Base-by-base conservation (phyloP, 64 coral and sea anemone species). In the Actinia tenebrosa region DNA sequence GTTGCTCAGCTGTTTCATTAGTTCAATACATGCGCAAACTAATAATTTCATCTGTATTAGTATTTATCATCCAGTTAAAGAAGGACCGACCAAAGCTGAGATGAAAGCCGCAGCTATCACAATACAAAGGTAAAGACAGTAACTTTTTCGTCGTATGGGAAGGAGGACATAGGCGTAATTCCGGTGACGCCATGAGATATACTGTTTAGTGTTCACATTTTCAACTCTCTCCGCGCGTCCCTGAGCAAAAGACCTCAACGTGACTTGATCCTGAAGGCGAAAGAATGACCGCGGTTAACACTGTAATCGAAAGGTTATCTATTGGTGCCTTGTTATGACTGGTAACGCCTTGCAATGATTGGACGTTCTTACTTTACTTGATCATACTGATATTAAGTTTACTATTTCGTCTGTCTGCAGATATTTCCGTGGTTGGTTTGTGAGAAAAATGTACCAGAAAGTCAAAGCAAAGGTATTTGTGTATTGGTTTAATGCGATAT, bases 341-440 rank as follows among this genome's bases (percentile, higher is more conserved):
- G n/a, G n/a, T n/a, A n/a, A n/a, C n/a, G 30, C 30, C 30, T 37
- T 37, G 30, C 1, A 37, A 37, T 37, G 30, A 37, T 37, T 3
- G 47, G 47, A 50, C 47, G 47, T 50, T 50, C 2, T 50, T 8
- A 50, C 47, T 50, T 50, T 8, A 5, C 47, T 50, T 50, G 47
- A 50, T 50, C 7, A 50, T 50, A 8, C 4, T 50, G 47, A 8
- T 50, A 50, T 23, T 66, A 72, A 85, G 25, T 10, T 23, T 26
- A 30, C 23, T 37, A 7, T 14, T 75, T 30, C 10, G 3, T 30
- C 69, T 75, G 9, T 42, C 5, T 86, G 6, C 37, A 99, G 97
- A 64, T 99, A 95, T 84, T 99, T 99, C 82, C 88, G 97, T 62
- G 97, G 97, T 56, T 99, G 97, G 97, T 99, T 99, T 98, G 97